Base-by-base conservation (phyloP, 2,888 invertebrate species). In the Corbicula japonica region DNA sequence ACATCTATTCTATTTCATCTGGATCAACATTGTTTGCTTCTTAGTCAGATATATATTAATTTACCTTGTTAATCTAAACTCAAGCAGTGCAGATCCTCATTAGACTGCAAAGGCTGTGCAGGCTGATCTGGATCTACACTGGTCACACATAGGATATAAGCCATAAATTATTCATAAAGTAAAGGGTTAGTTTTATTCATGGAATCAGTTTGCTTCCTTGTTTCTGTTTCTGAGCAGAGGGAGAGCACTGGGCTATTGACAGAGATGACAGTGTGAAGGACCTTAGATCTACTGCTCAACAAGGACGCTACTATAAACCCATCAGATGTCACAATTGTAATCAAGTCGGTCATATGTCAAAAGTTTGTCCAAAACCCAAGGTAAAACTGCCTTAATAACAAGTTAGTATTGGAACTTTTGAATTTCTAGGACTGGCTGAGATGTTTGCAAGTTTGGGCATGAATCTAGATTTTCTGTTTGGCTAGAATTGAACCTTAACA, bases 291-390 rank as follows among this genome's bases (percentile, higher is more conserved):
- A 15, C 21, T 44, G 28, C 28, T 6, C 1, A 2, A 10, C 60
- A 4, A 15, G 62, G 68, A 4, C 63, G 82, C 44, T 85, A 84
- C 46, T 78, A 84, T 63, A 82, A 76, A 23, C 63, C 78, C 21
- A 50, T 83, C 10, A 75, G 69, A 34, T 91, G 91, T 69, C 50
- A 82, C 50, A 90, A 91, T 66, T 91, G 91, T 83, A 85, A 87
- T 30, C 76, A 85, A 68, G 66, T 76, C 18, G 90, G 90, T 3
- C 91, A 91, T 76, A 58, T 89, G 26, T 88, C 90, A 23, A 87
- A 86, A 70, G 83, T 78, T 32, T 91, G 91, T 71, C 87, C 88
- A 2, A 76, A 87, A 72, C 89, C 90, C 58, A 84, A 84, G 84
- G 90, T 90, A 83, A 76, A 69, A 48, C 18, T 26, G 28, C 30